Evolutionary conservation across 1,140 invertebrate species (phyloP).

Genomic region (Lordiphosa collinella): DNA sequence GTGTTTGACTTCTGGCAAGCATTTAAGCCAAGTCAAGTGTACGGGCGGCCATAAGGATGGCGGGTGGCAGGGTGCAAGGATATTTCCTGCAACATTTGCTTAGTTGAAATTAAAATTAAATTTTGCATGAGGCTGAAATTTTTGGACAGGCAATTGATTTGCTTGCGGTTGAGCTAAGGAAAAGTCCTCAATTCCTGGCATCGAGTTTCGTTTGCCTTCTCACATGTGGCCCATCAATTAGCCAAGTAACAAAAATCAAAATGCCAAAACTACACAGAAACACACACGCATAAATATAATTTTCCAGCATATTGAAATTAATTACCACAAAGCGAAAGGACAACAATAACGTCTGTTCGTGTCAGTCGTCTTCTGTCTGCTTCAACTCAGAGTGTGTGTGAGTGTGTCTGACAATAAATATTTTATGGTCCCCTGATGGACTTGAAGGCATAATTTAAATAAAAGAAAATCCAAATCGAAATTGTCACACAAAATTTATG

Average conservation of each 20-base stretch:
- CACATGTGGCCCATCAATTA: slow-evolving; percentile 46
- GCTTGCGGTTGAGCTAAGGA: slow-evolving; percentile 24
- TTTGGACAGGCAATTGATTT: slow-evolving; percentile 59
- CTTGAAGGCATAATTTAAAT: slow-evolving; percentile 64
- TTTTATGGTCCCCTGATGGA: slow-evolving; percentile 46
- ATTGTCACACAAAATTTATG: slow-evolving; percentile 71
- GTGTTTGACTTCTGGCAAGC: slow-evolving; percentile 58
- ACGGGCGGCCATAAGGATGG: not conserved
- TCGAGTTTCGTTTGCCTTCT: slow-evolving; percentile 19
- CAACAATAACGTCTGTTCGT: slow-evolving; percentile 45
- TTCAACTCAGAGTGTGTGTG: slow-evolving; percentile 14
- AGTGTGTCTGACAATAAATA: slow-evolving; percentile 58
- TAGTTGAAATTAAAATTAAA: slow-evolving; percentile 68
- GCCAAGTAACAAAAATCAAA: slow-evolving; percentile 39
- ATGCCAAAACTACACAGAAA: slow-evolving; percentile 28
- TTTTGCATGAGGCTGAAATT: slow-evolving; percentile 52
- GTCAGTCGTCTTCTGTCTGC: slow-evolving; percentile 30
- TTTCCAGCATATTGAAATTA: slow-evolving; percentile 65
- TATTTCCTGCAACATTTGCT: slow-evolving; percentile 54
- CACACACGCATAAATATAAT: slow-evolving; percentile 60
- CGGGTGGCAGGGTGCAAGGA: slow-evolving; percentile 23
- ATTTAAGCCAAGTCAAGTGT: slow-evolving; percentile 62
- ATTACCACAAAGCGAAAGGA: slow-evolving; percentile 47
- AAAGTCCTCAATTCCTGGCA: slow-evolving; percentile 7
- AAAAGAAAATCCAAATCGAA: slow-evolving; percentile 73